Base-by-base conservation (phyloP, 2,888 invertebrate genomes). In the Pegoplata infirma region DNA sequence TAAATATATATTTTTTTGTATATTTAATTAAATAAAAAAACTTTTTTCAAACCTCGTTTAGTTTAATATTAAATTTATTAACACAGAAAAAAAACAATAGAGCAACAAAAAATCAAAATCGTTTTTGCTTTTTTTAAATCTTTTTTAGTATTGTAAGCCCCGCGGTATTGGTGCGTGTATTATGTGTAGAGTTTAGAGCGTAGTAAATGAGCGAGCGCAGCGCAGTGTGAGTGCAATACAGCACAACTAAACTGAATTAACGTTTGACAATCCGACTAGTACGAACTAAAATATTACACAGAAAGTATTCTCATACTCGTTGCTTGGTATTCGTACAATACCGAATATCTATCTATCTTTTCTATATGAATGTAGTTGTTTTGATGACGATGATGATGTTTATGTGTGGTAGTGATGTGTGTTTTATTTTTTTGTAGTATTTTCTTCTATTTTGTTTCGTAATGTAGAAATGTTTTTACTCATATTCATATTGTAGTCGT, bases 51-150 rank as follows among this genome's bases (percentile, higher is more conserved):
- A 79, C 79, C 79, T 79, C 79, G 67, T 71, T 79, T 68, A 58
- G 44, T 77, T 67, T 44, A 75, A 55, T 69, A 19, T 59, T 69
- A 16, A 44, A 66, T 44, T 68, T 46, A 49, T 61, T 56, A 69
- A 68, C 5, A 59, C 58, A 63, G 63, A 61, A 53, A 71, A 64
- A 32, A 68, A 49, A 67, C 17, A 63, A 32, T 25, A 58, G 51
- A 72, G 71, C 56, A 78, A 79, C 79, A 75, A 79, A 79, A 75
- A 79, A 75, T 71, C 56, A 75, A 75, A 79, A 79, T 72, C 75
- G 36, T 72, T 75, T 61, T 44, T 46, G 10, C 40, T 49, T 53
- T 55, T 25, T 40, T 19, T 21, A 36, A n/a, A 25, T 36, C 10
- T 46, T 53, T 61, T 56, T 66, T 32, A 32, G 32, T 32, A 10